Evolutionary conservation across 2,888 invertebrate species (phyloP), one percentile per base, ranked within the genome.

Genomic region (Ditylenchus weischeri): DNA sequence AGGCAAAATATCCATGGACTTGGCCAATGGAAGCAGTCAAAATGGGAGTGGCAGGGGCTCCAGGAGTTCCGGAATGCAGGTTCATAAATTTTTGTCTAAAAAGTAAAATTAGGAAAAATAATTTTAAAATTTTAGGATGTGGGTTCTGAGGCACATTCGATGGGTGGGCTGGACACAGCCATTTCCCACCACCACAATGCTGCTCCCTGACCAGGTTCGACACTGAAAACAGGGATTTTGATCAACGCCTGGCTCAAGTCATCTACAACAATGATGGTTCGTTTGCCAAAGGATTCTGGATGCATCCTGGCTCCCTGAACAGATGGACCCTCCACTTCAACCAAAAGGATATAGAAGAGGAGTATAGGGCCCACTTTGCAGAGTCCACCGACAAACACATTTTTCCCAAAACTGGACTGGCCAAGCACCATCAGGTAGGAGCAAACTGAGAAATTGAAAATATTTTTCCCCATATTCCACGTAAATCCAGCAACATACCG

Each of bases 271-370:
- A 62, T 23, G 76, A 76, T 36, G 76, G 74, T 7, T 60, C 74
- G 15, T 76, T 76, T 48, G 74, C 74, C 4, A 72, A 75, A 18
- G 72, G 76, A 21, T 78, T 75, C 68, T 72, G 80, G 74, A 72
- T 76, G 72, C 76, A 76, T 57, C 66, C 74, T 29, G 59, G 79
- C 59, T 77, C 79, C 67, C 92, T 95, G 57, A 90, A 90, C 64
- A 76, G 79, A 48, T 87, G 91, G 78, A 91, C 91, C 0, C 85
- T 94, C 23, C 90, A 90, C 84, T 95, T 94, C 85, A 89, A 89
- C 78, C 88, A 90, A 65, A 84, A 72, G 47, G 76, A 74, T 51
- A 75, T 82, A 10, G 82, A 82, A 67, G 66, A 75, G 10, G 81
- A 83, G 69, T 82, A 82, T 66, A 75, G 82, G 1, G 75, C 76